Evolutionary conservation across 2,797 vertebrate species (phyloP), one percentile per base, ranked within the genome.

Genomic region (Silurus lanzhouensis): DNA sequence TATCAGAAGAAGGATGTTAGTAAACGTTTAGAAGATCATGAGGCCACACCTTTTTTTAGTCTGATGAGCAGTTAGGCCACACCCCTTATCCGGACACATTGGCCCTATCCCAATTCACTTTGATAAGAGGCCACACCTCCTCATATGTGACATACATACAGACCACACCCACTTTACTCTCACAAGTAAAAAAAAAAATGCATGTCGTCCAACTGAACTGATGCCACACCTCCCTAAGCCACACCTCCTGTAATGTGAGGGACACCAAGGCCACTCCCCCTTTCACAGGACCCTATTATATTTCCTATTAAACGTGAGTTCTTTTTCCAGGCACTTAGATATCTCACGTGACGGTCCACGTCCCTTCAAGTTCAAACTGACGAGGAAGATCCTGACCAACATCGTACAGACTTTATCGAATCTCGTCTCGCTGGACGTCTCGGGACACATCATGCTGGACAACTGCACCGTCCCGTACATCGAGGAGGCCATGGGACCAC

Each of bases 361-460:
- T 84, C 95, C 95, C 31, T 96, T 96, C 83, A 99, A 99, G 90
- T 98, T 96, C 90, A 98, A 99, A 93, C 96, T 99, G 92, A 98
- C 96, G 14, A 94, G 96, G 87, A 96, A 97, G 88, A 96, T 96
- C 85, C 93, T 99, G 85, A 97, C 96, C 7, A 95, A 96, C 85
- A 94, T 99, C 2, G 95, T 97, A 38, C 97, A 98, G 90, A 95
- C 96, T 88, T 91, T 99, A 92, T 94, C 95, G 81, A 95, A 96
- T 88, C 95, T 99, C 90, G 96, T 96, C 31, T 98, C 97, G 0
- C 94, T 99, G 83, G 98, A 99, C 92, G 97, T 99, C 93, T 99
- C 98, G 0, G 98, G 98, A 22, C 97, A 99, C 91, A 93, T 96
- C 86, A 97, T 99, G 96, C 93, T 97, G 88, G 98, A 99, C 91